Evolutionary conservation across 2,888 invertebrate genomes (phyloP).

Genomic region (Ectemnius continuus): DNA sequence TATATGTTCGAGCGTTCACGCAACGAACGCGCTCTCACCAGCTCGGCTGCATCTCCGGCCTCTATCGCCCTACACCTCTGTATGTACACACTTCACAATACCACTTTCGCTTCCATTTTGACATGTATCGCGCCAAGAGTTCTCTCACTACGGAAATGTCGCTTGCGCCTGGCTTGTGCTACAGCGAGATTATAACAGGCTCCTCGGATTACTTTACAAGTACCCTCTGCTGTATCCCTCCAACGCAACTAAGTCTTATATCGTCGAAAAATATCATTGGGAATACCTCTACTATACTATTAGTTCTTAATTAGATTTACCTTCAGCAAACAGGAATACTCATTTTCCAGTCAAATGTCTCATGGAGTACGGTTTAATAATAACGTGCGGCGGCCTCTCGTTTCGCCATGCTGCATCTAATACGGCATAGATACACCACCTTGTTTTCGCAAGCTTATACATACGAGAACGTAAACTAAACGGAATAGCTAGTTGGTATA

Average conservation of each 20-base stretch:
- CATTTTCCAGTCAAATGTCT: conserved; percentile 71
- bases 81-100: conserved; percentile 69
- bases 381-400: conserved; percentile 55
- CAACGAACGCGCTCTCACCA: conserved; percentile 32
- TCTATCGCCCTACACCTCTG: conserved; percentile 58
- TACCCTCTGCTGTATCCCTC: conserved; percentile 65
- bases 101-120: conserved; percentile 53
- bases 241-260: conserved; percentile 71
- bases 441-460: conserved; percentile 37
- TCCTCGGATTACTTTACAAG: conserved; percentile 73
- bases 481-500: conserved; percentile 49
- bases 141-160: conserved; percentile 24
- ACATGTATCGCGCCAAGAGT: conserved; percentile 19
- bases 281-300: conserved; percentile 73
- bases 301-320: conserved; percentile 62
- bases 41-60: conserved; percentile 28
- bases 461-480: conserved; percentile 59
- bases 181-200: conserved; percentile 24
- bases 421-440: conserved; percentile 30
- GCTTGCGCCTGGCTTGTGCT: conserved; percentile 22
- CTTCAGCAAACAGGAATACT: conserved; percentile 73
- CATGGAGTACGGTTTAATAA: conserved; percentile 63
- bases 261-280: conserved; percentile 75
- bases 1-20: conserved; percentile 28
- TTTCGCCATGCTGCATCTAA: conserved; percentile 40